phyloP scores from a whole-genome alignment of 2,113 vertebrate species.

The Planiliza haematocheilus region DNA sequence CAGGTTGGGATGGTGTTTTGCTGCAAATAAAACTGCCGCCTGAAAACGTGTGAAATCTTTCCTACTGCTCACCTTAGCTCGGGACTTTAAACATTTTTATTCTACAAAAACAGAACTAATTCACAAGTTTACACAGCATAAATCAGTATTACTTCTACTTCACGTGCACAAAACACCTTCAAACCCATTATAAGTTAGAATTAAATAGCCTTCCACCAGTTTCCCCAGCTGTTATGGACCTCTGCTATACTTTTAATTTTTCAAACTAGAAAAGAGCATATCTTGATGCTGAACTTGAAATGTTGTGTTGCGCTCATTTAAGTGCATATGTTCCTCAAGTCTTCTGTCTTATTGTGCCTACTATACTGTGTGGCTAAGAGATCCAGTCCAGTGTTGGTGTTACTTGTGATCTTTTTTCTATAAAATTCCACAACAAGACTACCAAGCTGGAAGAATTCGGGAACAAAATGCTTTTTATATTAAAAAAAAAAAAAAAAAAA shows the following conservation, averaged over 20 bases:
- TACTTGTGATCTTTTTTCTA: background rate
- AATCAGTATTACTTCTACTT: background rate
- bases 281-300: background rate
- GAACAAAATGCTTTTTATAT: conserved; percentile 25
- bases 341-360: background rate
- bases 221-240: background rate
- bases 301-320: background rate
- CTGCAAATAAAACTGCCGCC: conserved; percentile 30
- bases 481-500: conserved; percentile 41
- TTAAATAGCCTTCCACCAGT: background rate
- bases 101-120: background rate
- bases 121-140: conserved; percentile 1
- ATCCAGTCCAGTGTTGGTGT: too few species aligned
- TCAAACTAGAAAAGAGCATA: background rate
- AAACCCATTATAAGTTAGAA: background rate
- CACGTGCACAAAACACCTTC: background rate
- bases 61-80: conserved; percentile 1
- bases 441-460: conserved; percentile 6
- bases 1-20: conserved; percentile 13
- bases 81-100: conserved; percentile 16
- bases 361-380: background rate
- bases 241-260: background rate
- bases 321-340: background rate
- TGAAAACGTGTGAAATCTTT: conserved; percentile 20
- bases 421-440: background rate